A percentile compares a stretch with the other conserved stretches of the same genome.
phyloP scores from a whole-genome alignment of 2,888 invertebrate species.

The Metallyticus violacea region DNA sequence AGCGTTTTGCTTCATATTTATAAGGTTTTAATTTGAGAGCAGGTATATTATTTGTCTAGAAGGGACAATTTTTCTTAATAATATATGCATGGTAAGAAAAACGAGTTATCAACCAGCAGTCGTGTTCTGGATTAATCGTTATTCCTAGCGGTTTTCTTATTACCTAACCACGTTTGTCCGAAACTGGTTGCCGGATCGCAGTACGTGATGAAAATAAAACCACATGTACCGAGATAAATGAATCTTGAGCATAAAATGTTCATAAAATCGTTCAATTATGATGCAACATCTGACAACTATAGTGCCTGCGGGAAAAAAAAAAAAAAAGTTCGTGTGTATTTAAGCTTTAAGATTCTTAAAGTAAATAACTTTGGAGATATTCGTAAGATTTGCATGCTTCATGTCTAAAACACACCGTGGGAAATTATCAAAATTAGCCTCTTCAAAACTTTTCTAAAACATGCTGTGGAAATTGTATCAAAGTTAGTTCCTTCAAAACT shows the following conservation, averaged over 20 bases:
- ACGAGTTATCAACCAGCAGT: neutral
- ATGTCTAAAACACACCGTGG: too few species aligned
- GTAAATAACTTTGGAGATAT: too few species aligned
- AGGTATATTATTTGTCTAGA: neutral
- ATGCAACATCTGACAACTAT: too few species aligned
- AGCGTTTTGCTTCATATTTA: neutral
- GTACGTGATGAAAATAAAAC: neutral
- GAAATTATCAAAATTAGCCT: too few species aligned
- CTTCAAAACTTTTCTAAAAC: too few species aligned
- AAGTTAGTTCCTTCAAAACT: too few species aligned
- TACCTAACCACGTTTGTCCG: neutral
- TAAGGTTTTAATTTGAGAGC: neutral
- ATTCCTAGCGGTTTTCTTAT: neutral
- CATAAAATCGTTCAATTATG: too few species aligned
- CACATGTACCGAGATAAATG: neutral
- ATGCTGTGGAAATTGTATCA: too few species aligned
- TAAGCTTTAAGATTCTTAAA: too few species aligned
- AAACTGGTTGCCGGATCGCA: neutral
- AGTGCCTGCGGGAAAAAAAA: too few species aligned
- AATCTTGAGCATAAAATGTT: neutral
- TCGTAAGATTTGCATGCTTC: too few species aligned
- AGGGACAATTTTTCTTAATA: neutral
- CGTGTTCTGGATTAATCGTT: neutral
- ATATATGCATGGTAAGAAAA: neutral
- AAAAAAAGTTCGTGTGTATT: too few species aligned